Evolutionary conservation across 2,113 vertebrate species (phyloP).

Genomic region (Mohoua ochrocephala): DNA sequence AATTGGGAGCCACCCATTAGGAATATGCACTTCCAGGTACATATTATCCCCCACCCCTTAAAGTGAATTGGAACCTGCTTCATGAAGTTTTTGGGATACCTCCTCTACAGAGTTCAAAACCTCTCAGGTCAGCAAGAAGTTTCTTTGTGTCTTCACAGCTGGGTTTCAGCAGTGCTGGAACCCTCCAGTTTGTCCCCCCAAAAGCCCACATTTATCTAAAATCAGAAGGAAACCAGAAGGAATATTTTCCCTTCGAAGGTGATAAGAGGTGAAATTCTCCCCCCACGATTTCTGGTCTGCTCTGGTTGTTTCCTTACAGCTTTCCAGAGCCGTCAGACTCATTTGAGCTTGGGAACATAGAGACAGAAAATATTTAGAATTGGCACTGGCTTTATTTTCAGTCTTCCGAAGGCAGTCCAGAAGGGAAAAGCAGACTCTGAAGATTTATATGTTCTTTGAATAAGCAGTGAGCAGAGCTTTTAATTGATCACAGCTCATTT

Average conservation of each 20-base stretch:
- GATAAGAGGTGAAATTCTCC: background rate
- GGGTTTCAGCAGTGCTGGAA: background rate
- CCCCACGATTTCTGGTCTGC: background rate
- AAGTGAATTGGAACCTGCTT: background rate
- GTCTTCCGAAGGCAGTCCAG: background rate
- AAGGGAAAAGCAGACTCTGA: background rate
- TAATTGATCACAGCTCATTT: background rate
- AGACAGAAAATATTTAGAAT: conserved; percentile 11
- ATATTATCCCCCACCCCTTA: background rate
- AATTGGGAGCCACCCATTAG: background rate
- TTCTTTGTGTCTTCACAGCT: background rate
- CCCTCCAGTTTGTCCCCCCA: background rate
- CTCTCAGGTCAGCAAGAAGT: background rate
- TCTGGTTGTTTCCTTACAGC: background rate
- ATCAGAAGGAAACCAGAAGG: background rate
- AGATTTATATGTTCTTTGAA: background rate
- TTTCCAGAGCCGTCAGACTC: background rate
- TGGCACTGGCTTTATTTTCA: conserved; percentile 19
- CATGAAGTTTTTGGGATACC: background rate
- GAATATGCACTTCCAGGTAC: background rate
- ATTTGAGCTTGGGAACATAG: background rate
- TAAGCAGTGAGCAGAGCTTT: background rate
- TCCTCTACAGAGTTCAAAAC: background rate
- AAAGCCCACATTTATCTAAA: background rate
- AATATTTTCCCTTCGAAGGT: background rate